Evolutionary conservation across 30 jellyfish, hydroid and myxozoan species (phyloP).

Genomic region (Chironex yamaguchii): DNA sequence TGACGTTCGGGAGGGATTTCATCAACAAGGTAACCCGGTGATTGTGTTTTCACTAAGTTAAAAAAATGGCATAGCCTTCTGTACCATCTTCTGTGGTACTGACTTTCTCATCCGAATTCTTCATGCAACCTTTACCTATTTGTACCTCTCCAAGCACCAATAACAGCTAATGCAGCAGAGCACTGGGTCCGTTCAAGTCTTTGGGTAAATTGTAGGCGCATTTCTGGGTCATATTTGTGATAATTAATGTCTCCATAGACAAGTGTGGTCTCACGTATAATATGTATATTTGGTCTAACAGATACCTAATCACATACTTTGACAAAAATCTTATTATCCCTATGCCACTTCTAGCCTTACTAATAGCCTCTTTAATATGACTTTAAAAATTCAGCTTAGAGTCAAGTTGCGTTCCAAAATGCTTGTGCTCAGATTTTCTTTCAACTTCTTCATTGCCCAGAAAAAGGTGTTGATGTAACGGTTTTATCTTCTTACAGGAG

Average conservation of each 20-base stretch:
- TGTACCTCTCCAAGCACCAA: conserved; percentile 65
- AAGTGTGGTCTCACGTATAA: conserved; percentile 5
- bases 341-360: conserved; percentile 51
- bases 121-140: conserved; percentile 36
- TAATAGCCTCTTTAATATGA: conserved; percentile 35
- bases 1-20: conserved; percentile 46
- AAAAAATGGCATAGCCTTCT: conserved; percentile 52
- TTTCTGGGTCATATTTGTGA: conserved; percentile 53
- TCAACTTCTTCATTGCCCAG: conserved; percentile 28
- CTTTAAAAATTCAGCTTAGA: conserved; percentile 20
- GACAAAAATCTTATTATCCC: conserved; percentile 34
- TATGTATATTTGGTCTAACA: conserved; percentile 33
- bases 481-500: conserved; percentile 17
- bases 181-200: conserved; percentile 46
- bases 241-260: conserved; percentile 49
- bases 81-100: conserved; percentile 53
- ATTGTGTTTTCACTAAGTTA: neutral
- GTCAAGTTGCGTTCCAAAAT: conserved; percentile 28
- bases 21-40: conserved; percentile 39
- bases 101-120: conserved; percentile 62
- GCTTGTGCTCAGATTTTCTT: conserved; percentile 51
- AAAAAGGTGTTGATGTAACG: conserved; percentile 7
- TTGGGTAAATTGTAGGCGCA: conserved; percentile 16
- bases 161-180: no score
- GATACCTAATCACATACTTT: conserved; percentile 32